Percentiles rank a stretch among this genome's conserved stretches.
Conservation (phyloP, 2,113 vertebrate genomes). For the Eulemur macaco region DNA sequence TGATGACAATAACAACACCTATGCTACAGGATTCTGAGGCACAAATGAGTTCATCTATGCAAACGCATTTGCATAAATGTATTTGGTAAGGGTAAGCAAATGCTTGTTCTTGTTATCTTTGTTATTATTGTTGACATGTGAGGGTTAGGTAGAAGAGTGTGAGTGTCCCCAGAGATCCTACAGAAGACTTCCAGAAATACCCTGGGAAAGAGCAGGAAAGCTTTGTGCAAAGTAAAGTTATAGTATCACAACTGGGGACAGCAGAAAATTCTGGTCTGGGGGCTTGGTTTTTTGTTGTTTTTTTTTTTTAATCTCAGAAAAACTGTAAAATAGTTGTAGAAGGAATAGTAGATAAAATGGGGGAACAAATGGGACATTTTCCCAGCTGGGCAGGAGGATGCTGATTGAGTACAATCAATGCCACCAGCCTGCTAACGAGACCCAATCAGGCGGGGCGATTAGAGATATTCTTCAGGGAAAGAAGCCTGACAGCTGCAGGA, state of each 20-base stretch:
- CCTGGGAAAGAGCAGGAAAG: neutral
- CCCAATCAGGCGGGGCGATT: constrained; percentile 78
- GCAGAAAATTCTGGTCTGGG: constrained; percentile 28
- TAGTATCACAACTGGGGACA: neutral
- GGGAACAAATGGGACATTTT: constrained; percentile 75
- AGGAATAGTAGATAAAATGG: constrained; percentile 66
- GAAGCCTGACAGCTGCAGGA: constrained; percentile 71
- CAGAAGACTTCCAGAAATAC: neutral
- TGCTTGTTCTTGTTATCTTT: neutral
- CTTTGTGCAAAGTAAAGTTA: constrained; percentile 5
- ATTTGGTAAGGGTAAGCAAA: neutral
- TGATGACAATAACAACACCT: neutral
- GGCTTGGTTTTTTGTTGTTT: neutral
- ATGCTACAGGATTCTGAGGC: neutral
- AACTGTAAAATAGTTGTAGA: constrained; percentile 70
- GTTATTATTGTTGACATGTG: neutral
- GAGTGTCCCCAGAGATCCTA: neutral
- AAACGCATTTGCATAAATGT: neutral
- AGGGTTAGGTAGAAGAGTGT: neutral
- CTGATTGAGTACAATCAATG: constrained; percentile 80
- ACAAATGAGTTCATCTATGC: neutral
- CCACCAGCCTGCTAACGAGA: constrained; percentile 78
- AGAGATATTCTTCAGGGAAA: constrained; percentile 78
- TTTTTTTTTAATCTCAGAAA: constrained; percentile 48
- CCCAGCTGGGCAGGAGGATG: constrained; percentile 78